Base-by-base conservation (phyloP, 1,140 invertebrate genomes). In the Druon quercuslanigerum region DNA sequence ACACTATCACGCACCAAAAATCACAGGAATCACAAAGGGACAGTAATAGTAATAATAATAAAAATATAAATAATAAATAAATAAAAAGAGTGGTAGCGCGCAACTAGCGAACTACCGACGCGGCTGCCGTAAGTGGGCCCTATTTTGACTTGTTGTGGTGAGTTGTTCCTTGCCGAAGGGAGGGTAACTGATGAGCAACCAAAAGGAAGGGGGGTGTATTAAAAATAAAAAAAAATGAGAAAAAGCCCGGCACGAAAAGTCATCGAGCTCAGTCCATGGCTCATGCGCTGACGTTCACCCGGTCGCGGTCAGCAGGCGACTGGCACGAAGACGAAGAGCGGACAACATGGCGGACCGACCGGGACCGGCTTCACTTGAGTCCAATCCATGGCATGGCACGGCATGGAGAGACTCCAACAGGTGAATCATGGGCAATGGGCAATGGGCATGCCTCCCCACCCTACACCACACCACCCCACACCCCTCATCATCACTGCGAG, bases 251-350 rank as follows among this genome's bases (percentile, higher is more conserved):
- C 73, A 76, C 80, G 79, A 80, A 77, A 72, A 71, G 74, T 79
- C 79, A 74, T 83, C 51, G 33, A 72, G 76, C 77, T 78, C 79
- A 86, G 78, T 86, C 84, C 86, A 88, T 88, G 81, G 82, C 81
- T 86, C 82, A 76, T 83, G 79, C 78, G 77, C 51, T 82, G 78
- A 86, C 77, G 74, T 84, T 77, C 14, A 87, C 85, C 82, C 88
- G 87, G 87, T 89, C 88, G 88, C 89, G 87, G 85, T 88, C 89
- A 87, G 83, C 85, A 85, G 84, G 87, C 88, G 86, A 90, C 88
- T 90, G 82, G 73, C 83, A 11, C 73, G 56, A 46, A 70, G 72
- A 25, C 51, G 74, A 60, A 71, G 71, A 51, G n/a, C n/a, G n/a
- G 66, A 54, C 74, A 81, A 78, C 72, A 78, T 78, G 79, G 79